Base-by-base conservation (phyloP, 2,113 vertebrate species). In the Camelus bactrianus region DNA sequence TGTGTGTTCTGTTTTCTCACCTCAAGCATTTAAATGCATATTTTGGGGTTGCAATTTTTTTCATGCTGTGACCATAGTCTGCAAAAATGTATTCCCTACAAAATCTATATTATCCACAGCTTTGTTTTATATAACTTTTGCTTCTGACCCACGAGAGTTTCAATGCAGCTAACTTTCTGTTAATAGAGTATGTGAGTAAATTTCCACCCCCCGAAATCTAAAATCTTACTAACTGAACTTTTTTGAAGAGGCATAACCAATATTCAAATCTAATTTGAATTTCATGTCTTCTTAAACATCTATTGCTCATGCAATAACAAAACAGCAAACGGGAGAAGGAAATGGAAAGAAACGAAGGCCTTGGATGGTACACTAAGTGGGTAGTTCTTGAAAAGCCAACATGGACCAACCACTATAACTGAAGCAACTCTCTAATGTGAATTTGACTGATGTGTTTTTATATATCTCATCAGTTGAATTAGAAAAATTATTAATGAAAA, bases 211-310 rank as follows among this genome's bases (percentile, higher is more conserved):
- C 52, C 22, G 8, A 65, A 91, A 79, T 88, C 52, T 60, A 69
- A 80, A 76, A 62, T 10, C 62, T 75, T 75, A 84, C 56, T 54
- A 17, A 73, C 1, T 52, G 50, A 65, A 65, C 48, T 28, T 87
- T 87, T 35, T 35, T 58, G 13, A 69, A 81, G 48, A 65, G 17
- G 30, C 35, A 94, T n/a, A 83, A 79, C 9, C 69, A 90, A 50
- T 32, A 88, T 93, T 87, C 30, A 95, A 52, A 72, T 50, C 28
- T 75, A 91, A 84, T 58, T 56, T 82, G 75, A 92, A 35, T 89
- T 76, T 81, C 11, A 52, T 20, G 35, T 89, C 52, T 73, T 93
- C 16, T 16, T 96, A 93, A 52, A 28, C 48, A 83, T n/a, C 20
- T 82, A 15, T 76, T 76, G 70, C 38, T 13, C 8, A 60, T 92